phyloP scores from a whole-genome alignment of 2,888 invertebrate genomes.

The Nomada goodeniana region DNA sequence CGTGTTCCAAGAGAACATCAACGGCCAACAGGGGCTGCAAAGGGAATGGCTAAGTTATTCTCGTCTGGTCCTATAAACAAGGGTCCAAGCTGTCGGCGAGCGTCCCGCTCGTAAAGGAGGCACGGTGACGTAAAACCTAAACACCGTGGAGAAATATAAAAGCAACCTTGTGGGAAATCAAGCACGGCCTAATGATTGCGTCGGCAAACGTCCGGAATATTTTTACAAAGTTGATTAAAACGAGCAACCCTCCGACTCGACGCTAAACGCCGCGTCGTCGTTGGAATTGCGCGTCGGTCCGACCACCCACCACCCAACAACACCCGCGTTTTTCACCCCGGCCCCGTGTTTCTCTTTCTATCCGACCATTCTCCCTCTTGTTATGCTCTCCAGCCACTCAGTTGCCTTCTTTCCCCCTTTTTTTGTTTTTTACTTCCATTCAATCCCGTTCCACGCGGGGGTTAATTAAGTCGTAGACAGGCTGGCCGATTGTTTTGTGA shows the following conservation, averaged over 20 bases:
- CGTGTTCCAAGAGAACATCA: too few relatives aligned
- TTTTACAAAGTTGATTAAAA: constrained; percentile 75
- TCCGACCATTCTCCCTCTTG: constrained; percentile 6
- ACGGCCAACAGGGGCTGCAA: too few relatives aligned
- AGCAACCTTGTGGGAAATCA: constrained; percentile 73
- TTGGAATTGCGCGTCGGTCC: constrained; percentile 32
- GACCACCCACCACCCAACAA: constrained; percentile 21
- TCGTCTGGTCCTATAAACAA: not conserved
- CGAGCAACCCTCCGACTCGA: constrained; percentile 52
- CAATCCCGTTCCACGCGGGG: not conserved
- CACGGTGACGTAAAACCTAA: constrained; percentile 39
- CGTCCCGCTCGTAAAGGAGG: constrained; percentile 24
- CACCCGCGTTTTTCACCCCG: constrained; percentile 1
- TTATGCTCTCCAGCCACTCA: constrained; percentile 27
- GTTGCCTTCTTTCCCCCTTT: constrained; percentile 22
- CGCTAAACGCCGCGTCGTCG: constrained; percentile 48
- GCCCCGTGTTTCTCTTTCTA: not conserved
- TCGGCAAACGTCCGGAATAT: constrained; percentile 56
- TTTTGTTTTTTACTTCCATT: not conserved
- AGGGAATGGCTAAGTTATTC: constrained; percentile 20
- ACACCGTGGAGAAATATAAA: constrained; percentile 45
- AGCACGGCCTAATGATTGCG: constrained; percentile 58
- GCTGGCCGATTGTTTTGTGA: constrained; percentile 29
- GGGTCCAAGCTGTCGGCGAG: constrained; percentile 25
- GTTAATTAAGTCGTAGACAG: constrained; percentile 45